Conservation (phyloP, 2,888 invertebrate species). For the Lepeophtheirus nordmannii region DNA sequence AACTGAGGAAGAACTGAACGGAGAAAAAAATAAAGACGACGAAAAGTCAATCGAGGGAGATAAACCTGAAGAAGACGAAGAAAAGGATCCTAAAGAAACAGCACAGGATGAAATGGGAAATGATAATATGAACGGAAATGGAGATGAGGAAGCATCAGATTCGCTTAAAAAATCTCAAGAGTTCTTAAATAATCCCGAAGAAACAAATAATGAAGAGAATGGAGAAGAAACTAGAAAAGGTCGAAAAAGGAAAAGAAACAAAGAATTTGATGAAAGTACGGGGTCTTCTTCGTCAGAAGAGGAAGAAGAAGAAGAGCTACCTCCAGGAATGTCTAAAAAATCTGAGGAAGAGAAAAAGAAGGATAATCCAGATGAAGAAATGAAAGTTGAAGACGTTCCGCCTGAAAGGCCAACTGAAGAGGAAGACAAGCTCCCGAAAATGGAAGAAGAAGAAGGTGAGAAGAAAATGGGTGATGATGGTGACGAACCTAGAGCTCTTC, state of each 20-base stretch:
- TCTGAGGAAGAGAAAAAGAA: conserved; percentile 29
- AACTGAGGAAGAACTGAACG: conserved; percentile 13
- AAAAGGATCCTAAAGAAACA: conserved; percentile 23
- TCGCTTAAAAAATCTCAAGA: conserved; percentile 43
- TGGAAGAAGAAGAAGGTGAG: conserved; percentile 28
- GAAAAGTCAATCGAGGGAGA: conserved; percentile 29
- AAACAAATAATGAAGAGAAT: conserved; percentile 1
- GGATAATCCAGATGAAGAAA: conserved; percentile 30
- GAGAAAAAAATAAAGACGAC: conserved; percentile 32
- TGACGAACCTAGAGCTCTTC: conserved; percentile 44
- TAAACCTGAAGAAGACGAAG: conserved; percentile 22
- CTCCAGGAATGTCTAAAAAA: conserved; percentile 27
- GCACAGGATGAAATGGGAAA: conserved; percentile 27
- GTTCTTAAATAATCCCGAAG: conserved; percentile 35
- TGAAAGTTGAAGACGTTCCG: conserved; percentile 29
- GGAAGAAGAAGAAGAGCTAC: conserved; percentile 34
- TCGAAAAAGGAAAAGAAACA: conserved; percentile 27
- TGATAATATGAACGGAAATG: conserved; percentile 36
- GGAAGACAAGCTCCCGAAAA: conserved; percentile 26
- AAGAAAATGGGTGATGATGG: conserved; percentile 31
- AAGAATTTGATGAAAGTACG: conserved; percentile 27
- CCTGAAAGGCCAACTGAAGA: conserved; percentile 27
- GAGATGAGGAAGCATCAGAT: conserved; percentile 37
- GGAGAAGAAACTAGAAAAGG: conserved; percentile 20
- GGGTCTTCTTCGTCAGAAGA: conserved; percentile 35